Base-by-base conservation (phyloP, 2,113 vertebrate genomes). In the Thymallus thymallus region DNA sequence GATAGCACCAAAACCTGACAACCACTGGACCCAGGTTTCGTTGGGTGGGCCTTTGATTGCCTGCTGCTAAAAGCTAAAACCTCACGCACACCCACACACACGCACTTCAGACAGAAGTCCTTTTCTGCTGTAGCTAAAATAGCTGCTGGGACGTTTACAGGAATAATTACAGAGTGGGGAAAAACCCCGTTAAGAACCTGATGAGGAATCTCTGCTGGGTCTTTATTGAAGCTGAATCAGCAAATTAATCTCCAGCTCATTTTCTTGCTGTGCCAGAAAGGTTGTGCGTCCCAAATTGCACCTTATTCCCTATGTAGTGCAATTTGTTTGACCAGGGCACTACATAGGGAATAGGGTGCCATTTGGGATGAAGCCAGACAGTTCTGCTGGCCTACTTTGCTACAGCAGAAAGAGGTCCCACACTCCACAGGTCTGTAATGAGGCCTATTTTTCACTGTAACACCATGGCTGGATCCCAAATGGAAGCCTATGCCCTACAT, bases 151-250 rank as follows among this genome's bases (percentile, higher is more conserved):
- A 24, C 13, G 77, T 84, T 80, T 60, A 82, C 35, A 80, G 78
- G 35, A 79, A 82, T 90, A 90, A 91, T 89, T 85, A 90, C 79
- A 87, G 86, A 82, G 74, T 68, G 26, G 45, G 75, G 48, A 6
- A 72, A 72, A 60, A 76, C 74, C 60, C 69, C 69, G 45, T 81
- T 45, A 83, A 88, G 78, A 24, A 76, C 73, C 81, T 45, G 81
- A 87, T 87, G 84, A 88, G 72, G 82, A 82, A 90, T 84, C 79
- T 68, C 41, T 23, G 29, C 46, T 62, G 10, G 30, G 51, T 72
- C 75, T 83, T 82, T 80, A 80, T 68, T 84, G 76, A 84, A 65
- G 78, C 81, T 77, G 76, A 83, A 77, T 86, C 76, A 76, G 75
- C 82, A 71, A 46, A 85, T 81, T 46, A 55, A 87, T 80, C 83